Evolutionary conservation across 2,113 vertebrate genomes (phyloP).

Genomic region (Chloebia gouldiae): DNA sequence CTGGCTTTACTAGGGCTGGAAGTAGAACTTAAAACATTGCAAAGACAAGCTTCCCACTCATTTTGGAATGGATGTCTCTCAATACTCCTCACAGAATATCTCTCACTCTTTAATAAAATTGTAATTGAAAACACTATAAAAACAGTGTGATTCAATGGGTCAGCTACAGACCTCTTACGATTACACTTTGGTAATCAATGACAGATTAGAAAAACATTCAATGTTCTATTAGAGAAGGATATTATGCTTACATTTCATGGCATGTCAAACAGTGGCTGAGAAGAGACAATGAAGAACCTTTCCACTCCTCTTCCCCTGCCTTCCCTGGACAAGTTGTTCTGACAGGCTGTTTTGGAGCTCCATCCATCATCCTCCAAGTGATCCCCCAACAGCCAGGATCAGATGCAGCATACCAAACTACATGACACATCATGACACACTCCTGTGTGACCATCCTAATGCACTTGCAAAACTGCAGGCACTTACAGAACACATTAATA

Average conservation of each 20-base stretch:
- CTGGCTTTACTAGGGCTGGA: background rate
- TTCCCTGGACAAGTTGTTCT: background rate
- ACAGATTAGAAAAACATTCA: constrained; percentile 30
- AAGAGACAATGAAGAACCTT: background rate
- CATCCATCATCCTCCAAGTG: background rate
- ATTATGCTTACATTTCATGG: background rate
- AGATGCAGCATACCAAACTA: constrained; percentile 10
- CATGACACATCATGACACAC: background rate
- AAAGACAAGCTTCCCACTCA: background rate
- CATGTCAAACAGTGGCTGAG: constrained; percentile 18
- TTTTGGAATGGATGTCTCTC: background rate
- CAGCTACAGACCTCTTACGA: background rate
- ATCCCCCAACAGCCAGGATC: background rate
- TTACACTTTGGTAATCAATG: background rate
- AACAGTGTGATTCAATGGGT: background rate
- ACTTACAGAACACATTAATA: constrained; percentile 1
- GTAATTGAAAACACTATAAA: constrained; percentile 12
- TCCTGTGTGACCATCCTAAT: background rate
- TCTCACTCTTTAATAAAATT: constrained; percentile 12
- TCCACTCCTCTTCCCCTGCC: background rate
- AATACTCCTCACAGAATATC: background rate
- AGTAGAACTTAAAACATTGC: background rate
- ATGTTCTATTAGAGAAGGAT: background rate
- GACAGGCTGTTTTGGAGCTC: background rate
- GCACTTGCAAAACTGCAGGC: constrained; percentile 6